Evolutionary conservation across 1,140 invertebrate species (phyloP).

Genomic region (Armadillidium nasatum): DNA sequence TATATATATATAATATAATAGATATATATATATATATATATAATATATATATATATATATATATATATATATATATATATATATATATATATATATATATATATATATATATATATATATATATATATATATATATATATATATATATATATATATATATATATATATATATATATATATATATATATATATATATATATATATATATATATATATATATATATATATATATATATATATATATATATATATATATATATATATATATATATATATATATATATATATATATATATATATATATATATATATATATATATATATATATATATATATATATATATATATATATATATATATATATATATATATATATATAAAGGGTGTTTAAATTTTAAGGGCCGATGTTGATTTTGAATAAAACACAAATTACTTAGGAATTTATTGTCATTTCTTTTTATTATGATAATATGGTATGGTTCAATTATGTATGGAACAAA

Average conservation of each 20-base stretch:
- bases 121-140: not conserved
- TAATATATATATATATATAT: conserved; percentile 9
- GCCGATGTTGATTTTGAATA: too few species aligned
- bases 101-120: not conserved
- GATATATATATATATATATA: too few species aligned
- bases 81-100: not conserved
- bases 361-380: not conserved
- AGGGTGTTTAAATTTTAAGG: too few species aligned
- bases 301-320: too few species aligned
- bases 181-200: conserved; percentile 5
- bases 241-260: not conserved
- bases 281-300: not conserved
- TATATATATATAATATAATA: too few species aligned
- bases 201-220: not conserved
- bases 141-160: too few species aligned
- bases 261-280: not conserved
- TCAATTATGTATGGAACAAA: too few species aligned
- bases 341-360: conserved; percentile 8
- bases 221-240: not conserved
- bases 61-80: not conserved
- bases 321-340: too few species aligned
- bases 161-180: too few species aligned
- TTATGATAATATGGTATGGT: too few species aligned
- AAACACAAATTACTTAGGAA: too few species aligned
- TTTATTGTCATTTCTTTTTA: too few species aligned